Evolutionary conservation across 2,888 invertebrate species (phyloP), one percentile per base, ranked within the genome.

Genomic region (Aleiodes alternator): DNA sequence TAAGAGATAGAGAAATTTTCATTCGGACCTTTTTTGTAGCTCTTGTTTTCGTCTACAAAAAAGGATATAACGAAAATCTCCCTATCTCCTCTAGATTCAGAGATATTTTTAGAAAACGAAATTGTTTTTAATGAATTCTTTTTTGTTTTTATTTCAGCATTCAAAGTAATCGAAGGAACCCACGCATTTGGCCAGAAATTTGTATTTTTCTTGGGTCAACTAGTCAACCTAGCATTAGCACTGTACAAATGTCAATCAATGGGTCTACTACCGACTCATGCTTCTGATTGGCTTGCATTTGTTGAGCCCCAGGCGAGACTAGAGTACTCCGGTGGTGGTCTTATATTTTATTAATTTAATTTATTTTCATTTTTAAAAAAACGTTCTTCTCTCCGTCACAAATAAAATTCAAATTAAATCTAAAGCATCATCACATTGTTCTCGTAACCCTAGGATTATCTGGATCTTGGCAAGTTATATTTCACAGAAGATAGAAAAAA

Each of bases 241-340:
- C 91, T 99, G 55, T 99, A 98, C 88, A 99, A 99, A 90, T 99
- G 98, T 89, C 98, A 98, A 86, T 97, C 97, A 79, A 98, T 99
- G 98, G 99, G 98, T 1, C 90, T 99, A 34, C 90, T 99, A 72
- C 99, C 99, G 1, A 98, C 98, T 68, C 98, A 99, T 90, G 95
- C 98, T 0, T 98, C 98, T 55, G 99, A 99, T 90, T 99, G 99
- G 99, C 90, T 99, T 78, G 98, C 98, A 72, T 99, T 99, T 92
- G 96, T 97, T 72, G 96, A 98, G 87, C 96, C 98, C 1, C 96
- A 95, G 87, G 93, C 94, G 72, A 92, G 96, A 86, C 91, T 95
- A 76, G 97, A 97, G 90, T 95, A 95, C 90, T 94, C 96, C 84
- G 96, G 96, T 56, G 97, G 97, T 79, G 97, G 97, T 72, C 88